Percentiles rank a stretch among this genome's conserved stretches.
Conservation (phyloP, 2,888 invertebrate species). For the Amphipoea lucens region DNA sequence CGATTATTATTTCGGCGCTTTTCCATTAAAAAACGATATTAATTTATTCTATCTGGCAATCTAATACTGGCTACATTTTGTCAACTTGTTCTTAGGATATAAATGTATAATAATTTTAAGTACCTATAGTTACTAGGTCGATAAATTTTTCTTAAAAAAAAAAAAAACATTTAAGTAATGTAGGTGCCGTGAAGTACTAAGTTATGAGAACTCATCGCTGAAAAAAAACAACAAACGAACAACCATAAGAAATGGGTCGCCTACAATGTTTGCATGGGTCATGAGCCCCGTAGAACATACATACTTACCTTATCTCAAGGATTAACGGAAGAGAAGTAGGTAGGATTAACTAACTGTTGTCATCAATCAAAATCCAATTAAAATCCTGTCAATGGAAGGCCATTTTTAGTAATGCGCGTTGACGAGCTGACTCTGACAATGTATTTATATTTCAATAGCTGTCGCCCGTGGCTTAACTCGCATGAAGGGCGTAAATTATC, state of each 20-base stretch:
- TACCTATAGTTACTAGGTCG: background rate
- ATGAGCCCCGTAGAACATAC: too few species aligned
- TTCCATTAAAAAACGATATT: background rate
- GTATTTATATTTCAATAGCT: background rate
- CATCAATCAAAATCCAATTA: constrained; percentile 7
- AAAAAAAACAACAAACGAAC: background rate
- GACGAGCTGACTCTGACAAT: background rate
- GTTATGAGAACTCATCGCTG: background rate
- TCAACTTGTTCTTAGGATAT: background rate
- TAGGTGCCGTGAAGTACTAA: background rate
- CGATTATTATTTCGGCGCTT: background rate
- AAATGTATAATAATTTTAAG: background rate
- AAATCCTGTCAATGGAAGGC: background rate
- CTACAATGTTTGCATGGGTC: too few species aligned
- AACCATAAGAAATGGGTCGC: background rate
- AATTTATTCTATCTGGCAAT: background rate
- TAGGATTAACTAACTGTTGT: background rate
- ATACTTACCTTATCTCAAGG: background rate
- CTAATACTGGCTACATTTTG: background rate
- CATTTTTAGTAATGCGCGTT: background rate
- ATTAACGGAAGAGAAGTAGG: background rate
- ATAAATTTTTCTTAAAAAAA: background rate
- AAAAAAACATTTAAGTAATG: background rate
- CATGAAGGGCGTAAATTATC: background rate
- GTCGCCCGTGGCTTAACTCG: too few species aligned